These are phyloP conservation scores for Epiblema foenella DNA, from an alignment of 2,888 invertebrate genomes.

Conservation along the genomic window DNA sequence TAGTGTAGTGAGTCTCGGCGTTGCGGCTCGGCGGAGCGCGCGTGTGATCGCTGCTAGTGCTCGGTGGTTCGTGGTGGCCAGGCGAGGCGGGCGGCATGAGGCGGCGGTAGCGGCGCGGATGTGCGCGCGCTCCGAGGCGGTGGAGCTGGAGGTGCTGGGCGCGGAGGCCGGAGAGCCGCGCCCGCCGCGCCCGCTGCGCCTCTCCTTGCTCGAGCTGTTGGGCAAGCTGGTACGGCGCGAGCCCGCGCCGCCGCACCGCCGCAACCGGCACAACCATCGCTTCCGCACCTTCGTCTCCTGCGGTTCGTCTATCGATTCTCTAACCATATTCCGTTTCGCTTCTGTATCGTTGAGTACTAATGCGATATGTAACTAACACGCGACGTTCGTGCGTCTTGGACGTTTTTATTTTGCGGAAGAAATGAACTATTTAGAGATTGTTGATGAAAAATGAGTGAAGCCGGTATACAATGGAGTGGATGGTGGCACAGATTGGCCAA, in stretches of 20 bases:
- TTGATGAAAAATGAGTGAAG: slow-evolving; percentile 1
- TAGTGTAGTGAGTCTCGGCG: slow-evolving; percentile 56
- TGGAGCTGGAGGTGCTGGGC: slow-evolving; percentile 92
- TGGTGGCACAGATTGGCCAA: slow-evolving; percentile 61
- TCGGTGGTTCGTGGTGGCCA: slow-evolving; percentile 53
- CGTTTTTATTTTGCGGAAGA: slow-evolving; percentile 41
- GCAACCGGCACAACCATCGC: slow-evolving; percentile 85
- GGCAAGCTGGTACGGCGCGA: slow-evolving; percentile 86
- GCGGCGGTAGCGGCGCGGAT: slow-evolving; percentile 90
- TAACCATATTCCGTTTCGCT: slow-evolving; percentile 30
- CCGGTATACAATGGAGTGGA: slow-evolving; percentile 30
- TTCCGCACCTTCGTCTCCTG: slow-evolving; percentile 82
- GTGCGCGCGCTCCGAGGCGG: slow-evolving; percentile 91
- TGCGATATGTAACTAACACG: slow-evolving; percentile 28
- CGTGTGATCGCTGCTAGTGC: slow-evolving; percentile 61
- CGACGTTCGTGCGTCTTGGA: slow-evolving; percentile 45
- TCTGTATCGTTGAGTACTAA: slow-evolving; percentile 49
- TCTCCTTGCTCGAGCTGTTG: slow-evolving; percentile 87
- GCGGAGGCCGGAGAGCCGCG: slow-evolving; percentile 91
- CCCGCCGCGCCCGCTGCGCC: slow-evolving; percentile 88
- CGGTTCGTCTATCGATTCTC: slow-evolving; percentile 68
- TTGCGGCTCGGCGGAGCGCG: slow-evolving; percentile 61
- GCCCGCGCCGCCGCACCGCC: slow-evolving; percentile 73
- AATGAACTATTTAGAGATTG: slow-evolving; percentile 41
- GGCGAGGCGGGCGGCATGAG: slow-evolving; percentile 87